These are phyloP conservation scores for Brachionus paranguensis DNA, from an alignment of 1,140 invertebrate species.

Conservation along the genomic window DNA sequence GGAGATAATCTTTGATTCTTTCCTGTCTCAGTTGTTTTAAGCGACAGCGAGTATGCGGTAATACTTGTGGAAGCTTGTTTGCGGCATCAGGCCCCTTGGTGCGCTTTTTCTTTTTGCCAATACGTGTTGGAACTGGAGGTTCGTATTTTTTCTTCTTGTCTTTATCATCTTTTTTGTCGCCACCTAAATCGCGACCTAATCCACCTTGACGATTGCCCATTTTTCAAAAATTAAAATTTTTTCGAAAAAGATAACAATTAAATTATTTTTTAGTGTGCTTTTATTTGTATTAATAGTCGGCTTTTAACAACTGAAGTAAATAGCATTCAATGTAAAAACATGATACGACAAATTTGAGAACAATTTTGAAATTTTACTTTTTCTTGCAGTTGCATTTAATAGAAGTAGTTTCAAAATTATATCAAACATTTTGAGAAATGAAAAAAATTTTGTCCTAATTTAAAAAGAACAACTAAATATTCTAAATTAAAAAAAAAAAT, in stretches of 20 bases:
- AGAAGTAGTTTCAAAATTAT: neutral
- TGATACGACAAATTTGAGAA: constrained; percentile 37
- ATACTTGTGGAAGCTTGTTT: constrained; percentile 90
- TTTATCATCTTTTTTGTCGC: constrained; percentile 39
- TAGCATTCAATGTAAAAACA: neutral
- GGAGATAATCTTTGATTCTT: constrained; percentile 93
- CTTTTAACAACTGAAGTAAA: neutral
- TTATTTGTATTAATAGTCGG: neutral
- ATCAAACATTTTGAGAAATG: neutral
- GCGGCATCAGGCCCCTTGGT: constrained; percentile 96
- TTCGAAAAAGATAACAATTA: neutral
- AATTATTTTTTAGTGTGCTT: neutral
- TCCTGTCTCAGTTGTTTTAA: constrained; percentile 91
- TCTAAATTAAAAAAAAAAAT: no score
- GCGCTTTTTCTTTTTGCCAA: constrained; percentile 95
- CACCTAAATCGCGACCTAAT: constrained; percentile 31
- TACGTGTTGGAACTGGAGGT: constrained; percentile 91
- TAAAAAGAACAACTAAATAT: neutral
- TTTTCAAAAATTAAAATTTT: neutral
- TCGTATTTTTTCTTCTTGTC: constrained; percentile 89
- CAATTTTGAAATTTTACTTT: constrained; percentile 33
- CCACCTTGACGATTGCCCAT: constrained; percentile 37
- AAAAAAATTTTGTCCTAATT: neutral
- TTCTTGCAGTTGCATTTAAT: neutral
- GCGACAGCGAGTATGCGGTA: constrained; percentile 88